Evolutionary conservation across 2,113 vertebrate genomes (phyloP).

Genomic region (Lota lota): DNA sequence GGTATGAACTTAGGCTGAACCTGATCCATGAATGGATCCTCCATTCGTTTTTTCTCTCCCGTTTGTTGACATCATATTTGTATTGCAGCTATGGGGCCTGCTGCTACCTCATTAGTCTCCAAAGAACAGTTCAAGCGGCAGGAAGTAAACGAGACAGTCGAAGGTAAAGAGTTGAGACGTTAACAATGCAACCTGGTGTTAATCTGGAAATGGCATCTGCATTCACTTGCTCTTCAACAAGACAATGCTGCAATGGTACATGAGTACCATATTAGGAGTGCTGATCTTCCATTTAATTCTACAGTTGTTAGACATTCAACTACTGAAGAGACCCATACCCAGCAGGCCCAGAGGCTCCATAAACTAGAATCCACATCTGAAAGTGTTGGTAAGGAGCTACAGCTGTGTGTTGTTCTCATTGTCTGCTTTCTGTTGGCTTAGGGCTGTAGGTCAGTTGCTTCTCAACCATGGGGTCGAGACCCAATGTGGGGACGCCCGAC

Average conservation of each 20-base stretch:
- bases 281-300: slow-evolving; percentile 17
- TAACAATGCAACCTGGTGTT: not conserved
- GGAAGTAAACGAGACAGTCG: slow-evolving; percentile 42
- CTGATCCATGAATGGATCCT: not conserved
- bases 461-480: no score
- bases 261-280: not conserved
- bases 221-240: not conserved
- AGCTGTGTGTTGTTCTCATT: slow-evolving; percentile 5
- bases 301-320: slow-evolving; percentile 37
- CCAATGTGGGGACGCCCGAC: no score
- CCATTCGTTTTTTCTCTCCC: not conserved
- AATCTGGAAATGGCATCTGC: not conserved
- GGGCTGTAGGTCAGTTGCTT: no score
- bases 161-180: slow-evolving; percentile 35
- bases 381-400: slow-evolving; percentile 42
- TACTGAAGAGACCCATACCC: slow-evolving; percentile 34
- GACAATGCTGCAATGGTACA: not conserved
- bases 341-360: slow-evolving; percentile 23
- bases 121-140: slow-evolving; percentile 33
- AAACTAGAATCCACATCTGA: slow-evolving; percentile 22
- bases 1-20: not conserved
- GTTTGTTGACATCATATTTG: slow-evolving; percentile 4
- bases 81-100: slow-evolving; percentile 26
- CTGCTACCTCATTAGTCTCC: slow-evolving; percentile 7
- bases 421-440: not conserved